phyloP scores from a whole-genome alignment of 1,140 invertebrate genomes.

The Apis dorsata region DNA sequence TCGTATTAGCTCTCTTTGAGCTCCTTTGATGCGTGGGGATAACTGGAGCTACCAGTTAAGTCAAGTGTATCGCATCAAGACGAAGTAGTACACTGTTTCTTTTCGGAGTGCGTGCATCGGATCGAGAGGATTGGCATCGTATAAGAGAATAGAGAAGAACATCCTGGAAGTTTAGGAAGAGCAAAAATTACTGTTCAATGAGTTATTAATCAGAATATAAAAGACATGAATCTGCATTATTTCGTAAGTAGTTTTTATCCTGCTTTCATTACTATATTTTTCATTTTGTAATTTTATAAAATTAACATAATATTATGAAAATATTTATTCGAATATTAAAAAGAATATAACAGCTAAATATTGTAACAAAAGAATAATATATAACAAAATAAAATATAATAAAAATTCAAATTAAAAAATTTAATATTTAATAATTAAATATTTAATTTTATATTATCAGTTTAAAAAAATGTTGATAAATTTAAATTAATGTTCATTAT shows the following conservation, averaged over 20 bases:
- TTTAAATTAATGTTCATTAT: background rate
- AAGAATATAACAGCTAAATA: background rate
- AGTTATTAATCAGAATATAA: conserved; percentile 54
- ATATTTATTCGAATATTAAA: background rate
- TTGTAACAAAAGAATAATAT: background rate
- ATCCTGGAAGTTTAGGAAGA: conserved; percentile 31
- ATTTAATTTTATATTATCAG: background rate
- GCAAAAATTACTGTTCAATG: conserved; percentile 43
- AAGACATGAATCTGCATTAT: conserved; percentile 68
- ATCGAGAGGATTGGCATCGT: conserved; percentile 35
- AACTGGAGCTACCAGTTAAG: conserved; percentile 77
- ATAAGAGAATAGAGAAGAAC: conserved; percentile 29
- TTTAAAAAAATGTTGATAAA: background rate
- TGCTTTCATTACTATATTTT: background rate
- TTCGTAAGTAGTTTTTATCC: conserved; percentile 45
- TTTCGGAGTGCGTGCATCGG: conserved; percentile 64
- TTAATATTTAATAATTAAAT: background rate
- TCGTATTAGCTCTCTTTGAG: conserved; percentile 37
- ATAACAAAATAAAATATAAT: background rate
- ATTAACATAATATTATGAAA: no score
- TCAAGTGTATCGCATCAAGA: conserved; percentile 74
- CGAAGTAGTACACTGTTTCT: conserved; percentile 73
- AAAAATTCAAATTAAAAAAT: background rate
- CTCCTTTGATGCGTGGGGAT: conserved; percentile 70
- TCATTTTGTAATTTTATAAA: background rate